Evolutionary conservation across 1,140 invertebrate species (phyloP), one percentile per base, ranked within the genome.

Genomic region (Grapholita molesta): DNA sequence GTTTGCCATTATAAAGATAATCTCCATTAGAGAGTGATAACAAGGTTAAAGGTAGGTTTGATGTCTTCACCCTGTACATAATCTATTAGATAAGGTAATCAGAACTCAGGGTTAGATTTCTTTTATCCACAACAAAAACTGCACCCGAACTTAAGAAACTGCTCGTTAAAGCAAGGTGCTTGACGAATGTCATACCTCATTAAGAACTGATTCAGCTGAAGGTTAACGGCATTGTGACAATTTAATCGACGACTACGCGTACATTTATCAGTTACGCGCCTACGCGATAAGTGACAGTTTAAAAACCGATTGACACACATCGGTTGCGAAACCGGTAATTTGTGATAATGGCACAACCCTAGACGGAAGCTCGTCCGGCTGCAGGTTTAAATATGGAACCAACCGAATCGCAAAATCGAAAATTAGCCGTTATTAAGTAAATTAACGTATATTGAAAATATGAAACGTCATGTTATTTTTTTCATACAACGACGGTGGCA

Each of bases 351-450:
- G 61, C 35, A 68, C 68, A 66, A 32, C 68, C 64, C 66, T 73
- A 67, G 18, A 64, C 65, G 71, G 71, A 73, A 73, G 66, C 66
- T 66, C 71, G 68, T 73, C 71, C 71, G 71, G 72, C 28, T 30
- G 55, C 25, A 7, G 12, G 9, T 25, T 61, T 32, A 11, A 32
- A 61, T 30, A 61, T 61, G 55, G 55, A 52, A 52, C 15, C 24
- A 48, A n/a, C 18, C 6, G 42, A 48, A 21, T 9, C 33, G 28
- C 33, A 35, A 6, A 21, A 48, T 21, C 18, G 0, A 21, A 48
- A 18, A 1, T 15, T n/a, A n/a, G 15, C 42, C 15, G 15, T 48
- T 42, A 0, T 35, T 38, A 38, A 12, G 33, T n/a, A 38, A 38
- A 38, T 35, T 9, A 4, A 15, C n/a, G n/a, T 11, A n/a, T 38